Conservation (phyloP, 2,113 vertebrate genomes). For the Paedocypris sp. region DNA sequence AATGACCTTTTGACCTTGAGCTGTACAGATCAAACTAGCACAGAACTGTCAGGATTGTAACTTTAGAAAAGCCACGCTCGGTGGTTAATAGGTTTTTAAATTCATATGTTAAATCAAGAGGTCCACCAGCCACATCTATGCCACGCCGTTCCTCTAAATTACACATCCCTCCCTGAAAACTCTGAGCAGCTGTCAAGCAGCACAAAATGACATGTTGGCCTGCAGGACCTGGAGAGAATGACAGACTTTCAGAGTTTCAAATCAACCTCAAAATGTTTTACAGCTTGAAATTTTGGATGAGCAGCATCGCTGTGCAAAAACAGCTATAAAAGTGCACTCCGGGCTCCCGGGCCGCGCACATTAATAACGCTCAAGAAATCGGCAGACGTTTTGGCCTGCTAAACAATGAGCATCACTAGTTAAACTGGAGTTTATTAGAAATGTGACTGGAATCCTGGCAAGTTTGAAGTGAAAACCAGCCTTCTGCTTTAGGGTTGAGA, state of each 20-base stretch:
- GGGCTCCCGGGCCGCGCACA: neutral
- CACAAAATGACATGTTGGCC: neutral
- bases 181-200: slow-evolving; percentile 7
- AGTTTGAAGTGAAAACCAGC: neutral
- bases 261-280: neutral
- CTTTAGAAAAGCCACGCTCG: too few species aligned
- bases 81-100: slow-evolving; percentile 1
- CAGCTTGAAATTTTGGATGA: neutral
- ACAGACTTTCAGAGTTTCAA: neutral
- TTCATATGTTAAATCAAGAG: neutral
- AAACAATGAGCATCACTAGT: neutral
- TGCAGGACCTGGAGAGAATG: neutral
- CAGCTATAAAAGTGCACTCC: neutral
- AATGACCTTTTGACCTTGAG: too few species aligned
- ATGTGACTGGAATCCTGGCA: neutral
- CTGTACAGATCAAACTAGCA: too few species aligned
- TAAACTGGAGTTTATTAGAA: neutral
- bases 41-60: too few species aligned
- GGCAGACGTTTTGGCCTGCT: neutral
- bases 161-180: slow-evolving; percentile 11
- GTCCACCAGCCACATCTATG: neutral
- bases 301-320: neutral
- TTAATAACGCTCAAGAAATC: neutral
- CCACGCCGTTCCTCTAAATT: slow-evolving; percentile 20
- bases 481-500: neutral